Evolutionary conservation across 2,797 vertebrate genomes (phyloP), one percentile per base, ranked within the genome.

Genomic region (Lepilemur ruficaudatus): DNA sequence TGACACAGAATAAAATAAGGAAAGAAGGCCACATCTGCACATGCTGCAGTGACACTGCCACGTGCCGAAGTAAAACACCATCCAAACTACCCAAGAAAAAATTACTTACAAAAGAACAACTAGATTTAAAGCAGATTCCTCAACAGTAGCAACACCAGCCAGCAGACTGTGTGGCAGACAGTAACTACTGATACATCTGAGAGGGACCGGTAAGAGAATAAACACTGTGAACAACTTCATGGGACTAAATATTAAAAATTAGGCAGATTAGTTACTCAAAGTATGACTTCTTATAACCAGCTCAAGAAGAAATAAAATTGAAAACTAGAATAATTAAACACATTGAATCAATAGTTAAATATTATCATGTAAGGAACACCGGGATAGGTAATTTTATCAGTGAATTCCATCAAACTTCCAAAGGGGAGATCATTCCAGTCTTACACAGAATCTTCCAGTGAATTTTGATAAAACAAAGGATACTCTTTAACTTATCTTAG

Each of bases 31-130:
- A 15, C 30, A 9, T 7, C 15, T 1, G 7, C 15, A 1, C 32
- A 0, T 5, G 4, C 2, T 5, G 2, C 0, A 4, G 59, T 1
- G 20, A 28, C 61, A 28, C 2, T 17, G 0, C 50, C 5, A 11
- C 63, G 2, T 7, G 0, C 7, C 17, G 0, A 3, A n/a, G 25
- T 22, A 30, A 11, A 14, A 2, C 38, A 10, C 7, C 20, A 3
- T 3, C 2, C 3, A 41, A 8, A 28, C 22, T 17, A 14, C 59
- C 55, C 4, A 28, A 25, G 41, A 43, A 38, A 13, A 35, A 41
- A 43, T 23, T 6, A 5, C 1, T 41, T 12, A 17, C 5, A 20
- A 57, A 28, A 70, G 61, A 41, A 4, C 11, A 38, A 10, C 23
- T 11, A 4, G 50, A n/a, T 15, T 8, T 23, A 15, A 32, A 50